Conservation (phyloP, 1,140 invertebrate genomes). For the Drosophila biarmipes region DNA sequence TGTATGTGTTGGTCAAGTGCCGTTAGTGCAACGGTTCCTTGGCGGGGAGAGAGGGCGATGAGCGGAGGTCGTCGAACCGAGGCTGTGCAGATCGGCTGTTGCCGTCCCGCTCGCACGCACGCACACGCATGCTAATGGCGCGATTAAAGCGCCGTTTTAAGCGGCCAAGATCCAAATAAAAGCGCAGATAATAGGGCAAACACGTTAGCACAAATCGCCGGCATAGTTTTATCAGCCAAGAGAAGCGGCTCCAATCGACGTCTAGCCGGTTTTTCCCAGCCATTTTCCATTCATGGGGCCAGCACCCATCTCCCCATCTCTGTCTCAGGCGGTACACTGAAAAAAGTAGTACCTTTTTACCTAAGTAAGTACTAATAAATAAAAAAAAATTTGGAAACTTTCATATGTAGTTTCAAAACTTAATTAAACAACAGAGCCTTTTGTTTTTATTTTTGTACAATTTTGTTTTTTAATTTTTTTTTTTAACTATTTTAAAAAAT, state of each 20-base stretch:
- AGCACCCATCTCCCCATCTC: constrained; percentile 2
- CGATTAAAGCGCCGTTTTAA: constrained; percentile 76
- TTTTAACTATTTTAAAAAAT: too few relatives aligned
- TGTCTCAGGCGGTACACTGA: neutral
- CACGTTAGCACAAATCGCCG: constrained; percentile 56
- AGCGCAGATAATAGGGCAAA: constrained; percentile 20
- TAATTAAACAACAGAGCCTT: too few relatives aligned
- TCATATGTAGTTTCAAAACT: too few relatives aligned
- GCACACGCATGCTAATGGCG: constrained; percentile 31
- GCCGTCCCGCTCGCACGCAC: neutral
- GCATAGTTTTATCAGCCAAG: constrained; percentile 25
- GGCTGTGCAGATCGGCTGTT: constrained; percentile 1
- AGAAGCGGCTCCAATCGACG: neutral
- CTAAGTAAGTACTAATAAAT: too few relatives aligned
- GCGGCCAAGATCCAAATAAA: constrained; percentile 22
- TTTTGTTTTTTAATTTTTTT: too few relatives aligned
- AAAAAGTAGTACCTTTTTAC: neutral
- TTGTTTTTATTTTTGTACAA: too few relatives aligned
- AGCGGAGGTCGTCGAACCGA: constrained; percentile 14
- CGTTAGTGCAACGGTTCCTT: constrained; percentile 17
- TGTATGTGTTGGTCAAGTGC: constrained; percentile 5
- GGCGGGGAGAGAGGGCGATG: neutral
- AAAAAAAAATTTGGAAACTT: too few relatives aligned
- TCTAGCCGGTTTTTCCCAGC: constrained; percentile 7
- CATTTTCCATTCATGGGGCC: constrained; percentile 34